Conservation (phyloP, 2,113 vertebrate species). For the Thermophis baileyi region DNA sequence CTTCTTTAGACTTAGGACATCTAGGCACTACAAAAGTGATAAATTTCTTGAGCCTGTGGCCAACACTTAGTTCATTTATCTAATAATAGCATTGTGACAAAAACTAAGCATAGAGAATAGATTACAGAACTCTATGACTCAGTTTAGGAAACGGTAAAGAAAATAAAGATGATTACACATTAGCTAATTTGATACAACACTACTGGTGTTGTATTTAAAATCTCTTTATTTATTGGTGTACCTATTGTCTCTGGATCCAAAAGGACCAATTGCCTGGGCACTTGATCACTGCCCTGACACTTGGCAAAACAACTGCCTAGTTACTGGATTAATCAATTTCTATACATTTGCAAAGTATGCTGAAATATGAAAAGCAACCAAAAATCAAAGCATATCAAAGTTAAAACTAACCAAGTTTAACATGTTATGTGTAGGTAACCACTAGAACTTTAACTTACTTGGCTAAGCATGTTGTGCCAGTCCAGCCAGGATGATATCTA, state of each 20-base stretch:
- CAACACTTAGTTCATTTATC: constrained; percentile 1
- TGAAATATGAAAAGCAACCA: neutral
- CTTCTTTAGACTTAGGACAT: constrained; percentile 1
- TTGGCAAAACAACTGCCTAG: neutral
- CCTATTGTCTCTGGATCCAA: neutral
- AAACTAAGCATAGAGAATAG: neutral
- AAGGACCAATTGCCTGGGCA: neutral
- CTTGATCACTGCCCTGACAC: neutral
- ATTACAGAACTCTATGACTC: neutral
- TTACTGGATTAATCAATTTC: neutral
- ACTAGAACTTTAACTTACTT: neutral
- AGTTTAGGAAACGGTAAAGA: neutral
- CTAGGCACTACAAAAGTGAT: neutral
- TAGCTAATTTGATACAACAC: neutral
- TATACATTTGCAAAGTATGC: neutral
- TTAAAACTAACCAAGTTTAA: neutral
- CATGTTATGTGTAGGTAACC: neutral
- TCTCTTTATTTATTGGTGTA: neutral
- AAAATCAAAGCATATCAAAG: neutral
- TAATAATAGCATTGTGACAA: constrained; percentile 8
- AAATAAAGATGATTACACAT: neutral
- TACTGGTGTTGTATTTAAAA: neutral
- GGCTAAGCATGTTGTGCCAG: neutral
- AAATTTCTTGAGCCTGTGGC: neutral
- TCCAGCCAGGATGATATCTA: neutral